A percentile compares a stretch with the other conserved stretches of the same genome.
Evolutionary conservation across 2,888 invertebrate genomes (phyloP).

Genomic region (Torymus auratus): DNA sequence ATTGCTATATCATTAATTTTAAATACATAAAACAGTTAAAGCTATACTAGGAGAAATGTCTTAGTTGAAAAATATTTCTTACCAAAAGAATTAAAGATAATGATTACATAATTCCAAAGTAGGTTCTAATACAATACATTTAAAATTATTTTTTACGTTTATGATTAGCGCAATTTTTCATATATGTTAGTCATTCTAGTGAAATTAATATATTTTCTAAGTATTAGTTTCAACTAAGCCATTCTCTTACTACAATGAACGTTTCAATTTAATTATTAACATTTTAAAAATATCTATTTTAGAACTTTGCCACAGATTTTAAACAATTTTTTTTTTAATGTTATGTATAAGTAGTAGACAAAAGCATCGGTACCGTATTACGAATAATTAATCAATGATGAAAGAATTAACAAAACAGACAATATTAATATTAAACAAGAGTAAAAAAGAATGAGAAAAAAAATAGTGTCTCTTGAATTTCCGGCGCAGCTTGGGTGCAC

Average conservation of each 20-base stretch:
- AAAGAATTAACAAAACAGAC: slow-evolving; percentile 38
- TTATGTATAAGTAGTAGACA: slow-evolving; percentile 30
- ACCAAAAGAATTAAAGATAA: not conserved
- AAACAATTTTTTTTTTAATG: slow-evolving; percentile 24
- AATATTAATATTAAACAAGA: slow-evolving; percentile 34
- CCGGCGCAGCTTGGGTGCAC: slow-evolving; percentile 71
- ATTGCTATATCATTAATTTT: too few species aligned
- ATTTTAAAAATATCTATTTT: not conserved
- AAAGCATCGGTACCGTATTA: slow-evolving; percentile 38
- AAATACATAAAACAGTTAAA: not conserved
- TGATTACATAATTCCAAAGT: too few species aligned
- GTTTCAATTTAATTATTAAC: not conserved
- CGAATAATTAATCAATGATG: slow-evolving; percentile 37
- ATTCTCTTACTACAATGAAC: not conserved
- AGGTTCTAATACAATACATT: too few species aligned
- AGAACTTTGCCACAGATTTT: slow-evolving; percentile 5
- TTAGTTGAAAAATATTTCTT: not conserved
- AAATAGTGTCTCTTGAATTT: slow-evolving; percentile 33
- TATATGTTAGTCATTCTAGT: slow-evolving; percentile 55
- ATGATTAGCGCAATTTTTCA: slow-evolving; percentile 13
- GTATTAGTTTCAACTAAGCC: slow-evolving; percentile 34
- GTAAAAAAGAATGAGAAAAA: slow-evolving; percentile 35
- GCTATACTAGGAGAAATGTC: not conserved
- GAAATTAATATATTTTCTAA: slow-evolving; percentile 7
- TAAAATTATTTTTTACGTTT: too few species aligned